Conservation (phyloP, 2,797 vertebrate species). For the Rhinella marina region DNA sequence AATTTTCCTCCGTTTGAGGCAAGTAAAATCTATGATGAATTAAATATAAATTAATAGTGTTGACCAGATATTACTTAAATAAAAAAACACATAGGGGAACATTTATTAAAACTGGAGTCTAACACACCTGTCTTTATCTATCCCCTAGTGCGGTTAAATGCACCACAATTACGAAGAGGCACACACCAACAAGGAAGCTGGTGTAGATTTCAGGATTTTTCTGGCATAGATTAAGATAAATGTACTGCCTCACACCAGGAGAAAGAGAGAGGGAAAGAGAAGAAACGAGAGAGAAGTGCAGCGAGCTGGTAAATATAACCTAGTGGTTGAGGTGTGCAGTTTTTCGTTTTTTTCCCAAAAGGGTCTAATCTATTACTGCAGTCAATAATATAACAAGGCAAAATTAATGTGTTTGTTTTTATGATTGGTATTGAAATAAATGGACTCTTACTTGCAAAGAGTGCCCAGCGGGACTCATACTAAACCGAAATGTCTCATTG, state of each 20-base stretch:
- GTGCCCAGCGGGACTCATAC: slow-evolving; percentile 92
- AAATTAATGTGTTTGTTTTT: background rate
- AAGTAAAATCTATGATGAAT: slow-evolving; percentile 83
- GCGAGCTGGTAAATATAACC: background rate
- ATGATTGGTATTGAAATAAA: background rate
- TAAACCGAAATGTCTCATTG: slow-evolving; percentile 96
- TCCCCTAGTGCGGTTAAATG: no score
- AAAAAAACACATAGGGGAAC: no score
- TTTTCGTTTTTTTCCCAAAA: background rate
- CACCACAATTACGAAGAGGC: no score
- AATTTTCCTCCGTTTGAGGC: slow-evolving; percentile 98
- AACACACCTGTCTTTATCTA: no score
- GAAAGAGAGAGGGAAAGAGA: no score
- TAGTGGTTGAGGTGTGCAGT: background rate
- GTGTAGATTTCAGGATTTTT: no score
- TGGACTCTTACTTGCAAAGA: slow-evolving; percentile 87
- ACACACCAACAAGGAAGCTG: no score
- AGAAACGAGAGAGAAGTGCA: background rate
- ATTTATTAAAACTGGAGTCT: no score
- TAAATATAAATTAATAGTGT: background rate
- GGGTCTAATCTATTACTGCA: background rate
- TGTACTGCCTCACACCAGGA: no score
- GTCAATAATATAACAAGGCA: background rate
- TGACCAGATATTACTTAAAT: background rate
- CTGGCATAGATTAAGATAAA: no score